Evolutionary conservation across 2,888 invertebrate species (phyloP), one percentile per base, ranked within the genome.

Genomic region (Mesochorus sp.): DNA sequence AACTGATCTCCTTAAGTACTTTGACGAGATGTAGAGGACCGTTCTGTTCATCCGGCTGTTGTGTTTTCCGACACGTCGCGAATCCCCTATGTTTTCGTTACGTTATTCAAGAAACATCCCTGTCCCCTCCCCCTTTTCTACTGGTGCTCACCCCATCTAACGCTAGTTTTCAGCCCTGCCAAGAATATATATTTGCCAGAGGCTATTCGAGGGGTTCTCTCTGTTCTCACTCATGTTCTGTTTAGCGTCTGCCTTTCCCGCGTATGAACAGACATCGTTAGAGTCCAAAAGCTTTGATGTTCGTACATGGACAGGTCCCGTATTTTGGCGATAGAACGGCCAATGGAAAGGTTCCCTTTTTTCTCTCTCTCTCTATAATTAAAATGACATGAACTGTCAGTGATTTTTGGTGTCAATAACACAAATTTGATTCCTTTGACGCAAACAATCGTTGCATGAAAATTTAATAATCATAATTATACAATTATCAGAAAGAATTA

Each of bases 111-210:
- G 61, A 70, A 70, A 76, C 53, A 47, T 57, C 49, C 31, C 44
- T n/a, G 34, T 6, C 31, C 17, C 37, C 14, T 24, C 39, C 51
- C 64, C 10, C 34, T 31, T 47, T 34, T 19, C 62, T 31, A 10
- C 31, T 10, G 10, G 1, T 8, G 3, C 42, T 44, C 31, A 24
- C 26, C 64, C 39, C 44, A 39, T 71, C 73, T 51, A 62, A 59
- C 42, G 72, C 67, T 67, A 73, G 67, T 73, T 79, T 77, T 73
- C 68, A 80, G 47, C 79, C 76, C 57, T 34, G 34, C 10, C 57
- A 31, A 28, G 77, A 73, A 77, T 79, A 73, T 42, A 66, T 72
- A 72, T 61, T 31, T 26, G 72, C 79, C 79, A 31, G 49, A 31
- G 79, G 79, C 76, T 72, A 44, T 79, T 79, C 37, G 53, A 67